Percentiles rank a stretch among this genome's conserved stretches.
phyloP scores from a whole-genome alignment of 2,113 vertebrate genomes.

The Connochaetes taurinus region DNA sequence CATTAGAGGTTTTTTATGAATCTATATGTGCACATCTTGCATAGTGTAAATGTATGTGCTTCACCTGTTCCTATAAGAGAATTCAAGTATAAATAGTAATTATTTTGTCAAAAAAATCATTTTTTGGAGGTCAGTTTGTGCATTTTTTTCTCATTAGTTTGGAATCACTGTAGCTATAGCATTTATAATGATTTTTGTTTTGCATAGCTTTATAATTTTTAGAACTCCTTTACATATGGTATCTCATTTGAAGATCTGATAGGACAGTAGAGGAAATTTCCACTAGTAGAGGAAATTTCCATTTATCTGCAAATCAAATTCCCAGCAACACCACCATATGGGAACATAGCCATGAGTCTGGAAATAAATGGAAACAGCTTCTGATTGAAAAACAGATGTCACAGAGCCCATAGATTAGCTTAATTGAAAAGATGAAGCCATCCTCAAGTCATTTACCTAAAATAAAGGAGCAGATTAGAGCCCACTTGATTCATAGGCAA shows the following conservation, averaged over 20 bases:
- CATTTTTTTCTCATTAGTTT: not conserved
- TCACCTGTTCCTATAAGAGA: not conserved
- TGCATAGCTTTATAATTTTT: not conserved
- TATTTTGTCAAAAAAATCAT: constrained; percentile 21
- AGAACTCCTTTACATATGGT: not conserved
- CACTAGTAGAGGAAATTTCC: not conserved
- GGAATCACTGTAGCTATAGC: not conserved
- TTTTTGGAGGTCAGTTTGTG: not conserved
- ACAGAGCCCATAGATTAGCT: not conserved
- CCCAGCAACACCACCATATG: not conserved
- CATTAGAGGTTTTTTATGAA: not conserved
- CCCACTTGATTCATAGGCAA: not conserved
- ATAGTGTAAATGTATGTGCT: not conserved
- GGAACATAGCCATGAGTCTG: not conserved
- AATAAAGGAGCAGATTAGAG: constrained; percentile 5
- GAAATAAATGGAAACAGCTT: constrained; percentile 31
- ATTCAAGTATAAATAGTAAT: not conserved
- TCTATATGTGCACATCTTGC: not conserved
- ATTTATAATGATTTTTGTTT: not conserved
- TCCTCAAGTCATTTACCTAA: constrained; percentile 31
- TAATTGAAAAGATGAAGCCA: constrained; percentile 32
- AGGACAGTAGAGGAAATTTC: not conserved
- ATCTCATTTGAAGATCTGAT: not conserved
- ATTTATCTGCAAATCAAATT: not conserved
- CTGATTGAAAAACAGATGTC: constrained; percentile 11